Evolutionary conservation across 2,888 invertebrate species (phyloP), one percentile per base, ranked within the genome.

Genomic region (Pollenia griseotomentosa): DNA sequence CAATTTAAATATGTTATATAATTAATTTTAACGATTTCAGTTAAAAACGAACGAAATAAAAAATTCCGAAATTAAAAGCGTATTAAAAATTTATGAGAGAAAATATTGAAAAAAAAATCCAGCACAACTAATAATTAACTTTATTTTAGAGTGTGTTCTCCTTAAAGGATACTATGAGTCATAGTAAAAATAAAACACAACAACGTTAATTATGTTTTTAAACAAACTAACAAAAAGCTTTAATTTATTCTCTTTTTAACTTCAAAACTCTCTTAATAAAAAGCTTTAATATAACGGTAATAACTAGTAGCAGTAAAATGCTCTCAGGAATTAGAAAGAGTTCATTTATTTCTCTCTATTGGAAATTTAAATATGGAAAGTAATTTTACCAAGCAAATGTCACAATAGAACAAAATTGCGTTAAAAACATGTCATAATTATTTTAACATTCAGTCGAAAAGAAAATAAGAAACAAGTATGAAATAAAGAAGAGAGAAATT

Each of bases 371-470:
- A 9, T 51, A 63, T 48, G 16, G 16, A 51, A 74, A 19, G 8
- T 0, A 61, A 2, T 23, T 19, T 19, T 40, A 16, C 12, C 8
- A 40, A 0, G 33, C 42, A 80, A 80, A 86, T 79, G 86, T 86
- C 86, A 86, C 2, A 79, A 57, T 40, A 80, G 80, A 86, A 66
- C 5, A 57, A 23, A 79, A 57, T 46, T 42, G 16, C 0, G 2
- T n/a, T 12, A 66, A 83, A 86, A 83, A 86, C 59, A 75, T 79
- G 78, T 59, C 75, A 80, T 55, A 59, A 2, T 23, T 23, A 14
- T 33, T 9, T 33, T 16, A 12, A 7, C 12, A 19, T 63, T 6
- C 2, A 59, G 66, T 12, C 11, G 16, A 70, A 12, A 53, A 53
- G 33, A 82, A 23, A 12, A 16, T 42, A 33, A n/a, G 23, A 40